Percentiles rank a stretch among this genome's conserved stretches.
phyloP scores from a whole-genome alignment of 2,888 invertebrate genomes.

The Ochlodes sylvanus region DNA sequence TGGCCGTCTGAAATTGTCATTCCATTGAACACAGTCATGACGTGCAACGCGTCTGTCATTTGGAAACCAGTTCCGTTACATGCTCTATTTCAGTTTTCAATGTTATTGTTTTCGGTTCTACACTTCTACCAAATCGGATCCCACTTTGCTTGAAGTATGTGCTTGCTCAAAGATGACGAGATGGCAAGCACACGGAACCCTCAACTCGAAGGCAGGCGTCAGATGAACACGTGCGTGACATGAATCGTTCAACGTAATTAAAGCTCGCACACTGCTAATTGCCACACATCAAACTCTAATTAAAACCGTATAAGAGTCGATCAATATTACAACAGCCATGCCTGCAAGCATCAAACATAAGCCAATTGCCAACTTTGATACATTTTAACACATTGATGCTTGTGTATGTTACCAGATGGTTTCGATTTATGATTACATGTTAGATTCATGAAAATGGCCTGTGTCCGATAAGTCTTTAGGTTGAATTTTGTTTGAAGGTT shows the following conservation, averaged over 20 bases:
- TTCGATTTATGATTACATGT: not conserved
- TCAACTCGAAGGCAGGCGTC: slow-evolving; percentile 6
- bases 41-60: too few relatives aligned
- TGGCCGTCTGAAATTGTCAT: too few relatives aligned
- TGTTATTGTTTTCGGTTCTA: too few relatives aligned
- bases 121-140: too few relatives aligned
- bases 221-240: slow-evolving; percentile 40
- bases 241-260: slow-evolving; percentile 45
- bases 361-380: slow-evolving; percentile 4
- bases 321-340: not conserved
- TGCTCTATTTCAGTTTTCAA: too few relatives aligned
- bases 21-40: too few relatives aligned
- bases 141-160: too few relatives aligned
- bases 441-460: not conserved
- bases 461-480: not conserved
- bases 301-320: slow-evolving; percentile 45
- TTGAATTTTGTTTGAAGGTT: not conserved
- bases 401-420: not conserved
- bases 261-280: slow-evolving; percentile 51
- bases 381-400: not conserved
- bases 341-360: slow-evolving; percentile 1
- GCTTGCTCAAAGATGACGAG: too few relatives aligned
- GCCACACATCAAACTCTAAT: slow-evolving; percentile 53
- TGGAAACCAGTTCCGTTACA: too few relatives aligned
- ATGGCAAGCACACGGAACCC: not conserved